These are phyloP conservation scores for Slavum lentiscoides DNA, from an alignment of 2,888 invertebrate genomes.

Conservation along the genomic window DNA sequence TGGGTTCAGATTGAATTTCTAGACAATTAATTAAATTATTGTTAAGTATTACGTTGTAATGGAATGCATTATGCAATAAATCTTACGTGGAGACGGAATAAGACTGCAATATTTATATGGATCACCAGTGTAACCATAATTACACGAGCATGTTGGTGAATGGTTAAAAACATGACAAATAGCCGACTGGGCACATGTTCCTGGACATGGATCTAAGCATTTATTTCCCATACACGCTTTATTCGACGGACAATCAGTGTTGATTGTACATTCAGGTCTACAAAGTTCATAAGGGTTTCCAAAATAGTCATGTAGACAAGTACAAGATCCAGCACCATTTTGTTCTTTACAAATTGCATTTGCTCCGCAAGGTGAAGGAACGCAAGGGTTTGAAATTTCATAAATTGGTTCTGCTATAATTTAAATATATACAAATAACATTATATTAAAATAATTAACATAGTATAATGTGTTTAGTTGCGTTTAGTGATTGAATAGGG, in stretches of 20 bases:
- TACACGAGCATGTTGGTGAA: slow-evolving; percentile 68
- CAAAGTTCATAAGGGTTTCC: slow-evolving; percentile 76
- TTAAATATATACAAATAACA: slow-evolving; percentile 1
- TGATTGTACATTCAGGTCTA: slow-evolving; percentile 68
- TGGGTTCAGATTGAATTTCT: slow-evolving; percentile 59
- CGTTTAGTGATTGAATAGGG: neutral
- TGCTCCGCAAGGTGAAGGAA: slow-evolving; percentile 72
- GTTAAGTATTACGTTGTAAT: neutral
- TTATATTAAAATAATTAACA: slow-evolving; percentile 1
- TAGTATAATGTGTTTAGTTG: neutral
- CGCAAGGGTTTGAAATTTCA: slow-evolving; percentile 66
- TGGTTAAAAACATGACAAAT: slow-evolving; percentile 71
- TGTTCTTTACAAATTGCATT: slow-evolving; percentile 76
- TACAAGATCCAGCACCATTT: slow-evolving; percentile 74
- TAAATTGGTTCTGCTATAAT: slow-evolving; percentile 44
- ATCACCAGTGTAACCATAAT: slow-evolving; percentile 69
- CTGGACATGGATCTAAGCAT: slow-evolving; percentile 72
- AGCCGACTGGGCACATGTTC: slow-evolving; percentile 71
- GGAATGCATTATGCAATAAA: slow-evolving; percentile 50
- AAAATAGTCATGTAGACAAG: slow-evolving; percentile 71
- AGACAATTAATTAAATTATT: slow-evolving; percentile 29
- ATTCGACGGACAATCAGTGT: slow-evolving; percentile 69
- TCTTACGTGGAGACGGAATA: slow-evolving; percentile 60
- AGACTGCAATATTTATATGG: slow-evolving; percentile 68
- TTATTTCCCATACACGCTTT: slow-evolving; percentile 69